Percentiles rank a stretch among this genome's conserved stretches.
Conservation (phyloP, 2,113 vertebrate genomes). For the Tursiops truncatus region DNA sequence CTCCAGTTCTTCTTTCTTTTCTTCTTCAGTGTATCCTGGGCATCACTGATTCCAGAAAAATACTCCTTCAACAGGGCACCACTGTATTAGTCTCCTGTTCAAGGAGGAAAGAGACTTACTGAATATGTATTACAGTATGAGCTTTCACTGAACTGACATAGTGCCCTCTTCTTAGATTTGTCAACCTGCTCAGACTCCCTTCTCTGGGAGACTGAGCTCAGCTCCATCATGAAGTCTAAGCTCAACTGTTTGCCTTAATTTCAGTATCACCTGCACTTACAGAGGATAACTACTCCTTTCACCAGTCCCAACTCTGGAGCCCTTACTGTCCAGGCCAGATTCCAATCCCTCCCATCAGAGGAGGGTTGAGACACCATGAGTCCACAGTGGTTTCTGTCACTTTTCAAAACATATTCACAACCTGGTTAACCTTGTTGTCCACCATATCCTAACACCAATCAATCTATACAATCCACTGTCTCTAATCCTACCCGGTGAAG, state of each 20-base stretch:
- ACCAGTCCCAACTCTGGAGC: background rate
- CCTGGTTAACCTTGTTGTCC: background rate
- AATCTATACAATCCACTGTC: background rate
- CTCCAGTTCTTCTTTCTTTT: background rate
- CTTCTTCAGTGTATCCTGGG: background rate
- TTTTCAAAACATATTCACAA: slow-evolving; percentile 26
- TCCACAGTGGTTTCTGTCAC: background rate
- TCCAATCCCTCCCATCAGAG: background rate
- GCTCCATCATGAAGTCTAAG: background rate
- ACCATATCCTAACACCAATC: background rate
- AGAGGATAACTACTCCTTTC: background rate
- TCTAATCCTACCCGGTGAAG: background rate
- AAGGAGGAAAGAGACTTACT: background rate
- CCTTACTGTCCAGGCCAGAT: background rate
- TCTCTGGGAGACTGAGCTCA: background rate
- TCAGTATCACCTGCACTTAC: background rate
- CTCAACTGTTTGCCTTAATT: background rate
- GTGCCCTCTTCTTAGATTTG: background rate
- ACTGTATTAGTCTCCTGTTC: background rate
- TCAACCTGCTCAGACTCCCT: background rate
- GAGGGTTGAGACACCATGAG: background rate
- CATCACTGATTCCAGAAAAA: background rate
- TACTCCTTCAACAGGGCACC: background rate
- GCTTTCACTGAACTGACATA: background rate
- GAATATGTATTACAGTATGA: background rate